Evolutionary conservation across 2,888 invertebrate genomes (phyloP).

Genomic region (Xiphydria camelus): DNA sequence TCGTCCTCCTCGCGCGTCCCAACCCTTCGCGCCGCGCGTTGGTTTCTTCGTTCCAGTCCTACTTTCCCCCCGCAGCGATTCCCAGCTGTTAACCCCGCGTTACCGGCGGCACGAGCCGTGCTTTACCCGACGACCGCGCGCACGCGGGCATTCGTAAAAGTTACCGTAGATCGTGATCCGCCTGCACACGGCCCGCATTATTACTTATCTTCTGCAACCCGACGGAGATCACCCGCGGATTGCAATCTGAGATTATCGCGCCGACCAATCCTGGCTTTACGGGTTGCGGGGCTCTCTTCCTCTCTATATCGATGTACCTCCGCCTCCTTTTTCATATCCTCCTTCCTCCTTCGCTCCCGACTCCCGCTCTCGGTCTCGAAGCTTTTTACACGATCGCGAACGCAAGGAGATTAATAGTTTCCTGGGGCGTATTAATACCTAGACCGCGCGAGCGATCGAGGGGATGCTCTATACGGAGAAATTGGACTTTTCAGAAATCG

Average conservation of each 20-base stretch:
- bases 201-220: constrained; percentile 9
- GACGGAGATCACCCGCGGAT: constrained; percentile 7
- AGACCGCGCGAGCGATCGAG: too few species aligned
- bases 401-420: too few species aligned
- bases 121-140: constrained; percentile 13
- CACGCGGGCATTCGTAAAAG: constrained; percentile 19
- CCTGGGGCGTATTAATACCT: too few species aligned
- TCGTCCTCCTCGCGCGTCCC: neutral
- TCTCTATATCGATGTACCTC: too few species aligned
- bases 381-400: neutral
- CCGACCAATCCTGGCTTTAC: neutral
- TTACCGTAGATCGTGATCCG: constrained; percentile 23
- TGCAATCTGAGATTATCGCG: constrained; percentile 1
- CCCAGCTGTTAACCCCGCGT: constrained; percentile 5
- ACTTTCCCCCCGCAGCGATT: neutral
- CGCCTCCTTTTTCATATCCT: too few species aligned
- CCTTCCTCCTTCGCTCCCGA: neutral
- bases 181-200: constrained; percentile 21
- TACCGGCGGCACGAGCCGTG: neutral
- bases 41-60: constrained; percentile 1
- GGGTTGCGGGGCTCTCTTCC: neutral
- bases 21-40: neutral
- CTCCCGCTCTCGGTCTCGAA: neutral
- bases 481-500: too few species aligned
- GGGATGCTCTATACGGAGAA: too few species aligned